A percentile compares a stretch with the other conserved stretches of the same genome.
phyloP scores from a whole-genome alignment of 2,797 vertebrate species.

The Schizopygopsis pylzovi region DNA sequence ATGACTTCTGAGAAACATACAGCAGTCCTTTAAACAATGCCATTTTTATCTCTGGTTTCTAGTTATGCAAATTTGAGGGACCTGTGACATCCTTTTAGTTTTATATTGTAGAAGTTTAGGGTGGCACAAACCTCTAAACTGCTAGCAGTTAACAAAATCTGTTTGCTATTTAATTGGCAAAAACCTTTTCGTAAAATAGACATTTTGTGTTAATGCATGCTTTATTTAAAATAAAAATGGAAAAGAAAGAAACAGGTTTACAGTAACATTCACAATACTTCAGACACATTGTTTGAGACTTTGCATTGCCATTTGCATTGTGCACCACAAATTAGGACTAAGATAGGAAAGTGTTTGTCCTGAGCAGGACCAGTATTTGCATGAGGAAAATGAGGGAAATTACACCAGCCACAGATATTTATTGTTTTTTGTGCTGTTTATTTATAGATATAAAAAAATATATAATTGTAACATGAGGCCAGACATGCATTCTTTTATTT shows the following conservation, averaged over 20 bases:
- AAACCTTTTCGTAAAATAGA: not conserved
- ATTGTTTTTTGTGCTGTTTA: not conserved
- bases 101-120: not conserved
- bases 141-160: not conserved
- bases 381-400: slow-evolving; percentile 12
- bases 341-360: not conserved
- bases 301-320: slow-evolving; percentile 33
- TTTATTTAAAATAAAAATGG: not conserved
- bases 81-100: not conserved
- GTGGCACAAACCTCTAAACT: not conserved
- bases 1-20: not conserved
- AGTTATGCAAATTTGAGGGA: slow-evolving; percentile 37
- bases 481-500: not conserved
- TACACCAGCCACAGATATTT: not conserved
- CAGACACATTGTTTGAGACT: not conserved
- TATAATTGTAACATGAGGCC: not conserved
- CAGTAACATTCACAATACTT: not conserved
- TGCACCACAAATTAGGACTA: not conserved
- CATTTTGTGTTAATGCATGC: not conserved
- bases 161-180: not conserved
- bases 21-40: not conserved
- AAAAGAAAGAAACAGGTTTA: not conserved
- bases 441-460: not conserved
- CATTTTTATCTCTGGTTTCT: slow-evolving; percentile 25
- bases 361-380: slow-evolving; percentile 27